Base-by-base conservation (phyloP, 2,888 invertebrate species). In the Scaptomyza cyrtandrae region DNA sequence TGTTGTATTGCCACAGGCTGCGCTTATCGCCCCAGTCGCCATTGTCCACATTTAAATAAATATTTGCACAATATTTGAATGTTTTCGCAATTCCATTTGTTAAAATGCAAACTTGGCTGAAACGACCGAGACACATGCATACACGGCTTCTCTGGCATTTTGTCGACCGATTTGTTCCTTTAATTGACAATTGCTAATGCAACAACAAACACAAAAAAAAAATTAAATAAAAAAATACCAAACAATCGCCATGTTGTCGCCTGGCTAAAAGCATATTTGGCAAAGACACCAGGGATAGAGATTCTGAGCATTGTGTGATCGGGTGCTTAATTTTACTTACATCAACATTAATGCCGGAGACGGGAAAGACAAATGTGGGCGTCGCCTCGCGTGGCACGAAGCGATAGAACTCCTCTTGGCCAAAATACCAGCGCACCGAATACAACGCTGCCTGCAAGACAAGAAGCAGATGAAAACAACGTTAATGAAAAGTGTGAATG, bases 351-450 rank as follows among this genome's bases (percentile, higher is more conserved):
- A 95, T 93, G 77, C 93, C 94, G 39, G 93, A 92, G 58, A 93
- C 93, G 16, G 93, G 91, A 89, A 94, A 95, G 64, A 93, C 93
- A 71, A 93, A 92, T 69, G 93, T 93, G 57, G 94, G 93, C 37
- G 94, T 94, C 45, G 92, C 90, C 86, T 94, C 94, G 75, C 94
- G 94, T 37, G 94, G 94, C 62, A 94, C 93, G 88, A 92, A 95
- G 75, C 94, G 93, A 91, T 94, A 95, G 91, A 95, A 95, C 90
- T 95, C 95, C 75, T 93, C 93, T 33, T 91, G 87, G 70, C 93
- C 93, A 79, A 94, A 93, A 91, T 94, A 94, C 94, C 95, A 95
- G 90, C 94, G 94, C 73, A 95, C 94, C 24, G 94, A 93, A 88
- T 95, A 95, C 46, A 95, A 92, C 39, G 91, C 90, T 52, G 92